Percentiles rank a stretch among this genome's conserved stretches.
Evolutionary conservation across 2,888 invertebrate species (phyloP).

Genomic region (Oegoconia quadripuncta): DNA sequence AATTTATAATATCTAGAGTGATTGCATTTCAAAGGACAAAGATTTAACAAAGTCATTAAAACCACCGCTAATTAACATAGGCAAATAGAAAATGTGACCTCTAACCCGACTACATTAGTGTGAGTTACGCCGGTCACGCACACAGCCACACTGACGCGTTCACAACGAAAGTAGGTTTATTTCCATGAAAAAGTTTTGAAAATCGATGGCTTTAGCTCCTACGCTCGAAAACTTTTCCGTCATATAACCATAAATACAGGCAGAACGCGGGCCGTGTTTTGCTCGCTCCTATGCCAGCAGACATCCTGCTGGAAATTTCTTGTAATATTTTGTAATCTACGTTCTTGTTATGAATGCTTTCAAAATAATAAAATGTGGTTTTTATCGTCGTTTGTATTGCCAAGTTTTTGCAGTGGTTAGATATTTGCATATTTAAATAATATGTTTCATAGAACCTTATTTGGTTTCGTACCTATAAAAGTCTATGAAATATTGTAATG

Average conservation of each 20-base stretch:
- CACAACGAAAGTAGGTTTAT: slow-evolving; percentile 78
- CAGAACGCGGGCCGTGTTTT: slow-evolving; percentile 61
- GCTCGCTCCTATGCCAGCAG: slow-evolving; percentile 47
- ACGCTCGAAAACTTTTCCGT: slow-evolving; percentile 74
- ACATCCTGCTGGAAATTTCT: slow-evolving; percentile 48
- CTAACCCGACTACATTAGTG: slow-evolving; percentile 39
- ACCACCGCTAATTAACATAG: neutral
- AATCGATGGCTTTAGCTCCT: slow-evolving; percentile 79
- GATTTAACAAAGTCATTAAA: too few relatives aligned
- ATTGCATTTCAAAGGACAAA: too few relatives aligned
- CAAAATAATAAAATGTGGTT: slow-evolving; percentile 21
- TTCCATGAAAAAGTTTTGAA: slow-evolving; percentile 81
- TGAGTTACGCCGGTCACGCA: slow-evolving; percentile 46
- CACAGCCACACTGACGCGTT: slow-evolving; percentile 46
- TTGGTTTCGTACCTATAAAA: too few relatives aligned
- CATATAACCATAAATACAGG: slow-evolving; percentile 76
- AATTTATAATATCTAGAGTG: too few relatives aligned
- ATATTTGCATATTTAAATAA: too few relatives aligned
- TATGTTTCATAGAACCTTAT: too few relatives aligned
- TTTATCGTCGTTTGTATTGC: slow-evolving; percentile 4
- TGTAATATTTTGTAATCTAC: slow-evolving; percentile 48
- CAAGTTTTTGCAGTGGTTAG: neutral
- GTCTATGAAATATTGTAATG: too few relatives aligned
- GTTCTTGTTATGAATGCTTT: slow-evolving; percentile 34
- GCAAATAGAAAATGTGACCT: slow-evolving; percentile 53